Conservation (phyloP, 2,113 vertebrate genomes). For the Gallinago media region DNA sequence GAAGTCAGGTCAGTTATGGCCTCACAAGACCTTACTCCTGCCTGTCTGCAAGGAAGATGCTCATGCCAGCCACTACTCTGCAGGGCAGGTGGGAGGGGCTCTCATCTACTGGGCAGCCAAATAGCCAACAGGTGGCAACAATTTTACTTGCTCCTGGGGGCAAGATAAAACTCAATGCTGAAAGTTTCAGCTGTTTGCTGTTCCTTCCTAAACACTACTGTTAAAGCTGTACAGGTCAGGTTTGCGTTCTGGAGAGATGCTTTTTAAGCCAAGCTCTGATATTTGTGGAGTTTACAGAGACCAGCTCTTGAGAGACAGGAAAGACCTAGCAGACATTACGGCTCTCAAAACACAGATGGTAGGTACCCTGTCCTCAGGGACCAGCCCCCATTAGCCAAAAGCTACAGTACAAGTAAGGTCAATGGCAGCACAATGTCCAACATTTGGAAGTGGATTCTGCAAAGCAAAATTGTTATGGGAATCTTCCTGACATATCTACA, state of each 20-base stretch:
- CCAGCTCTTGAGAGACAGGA: neutral
- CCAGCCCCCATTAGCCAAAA: neutral
- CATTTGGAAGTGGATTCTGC: neutral
- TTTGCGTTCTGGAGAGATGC: neutral
- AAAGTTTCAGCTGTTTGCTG: neutral
- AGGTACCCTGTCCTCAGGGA: neutral
- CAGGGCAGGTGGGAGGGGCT: neutral
- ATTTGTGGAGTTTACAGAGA: neutral
- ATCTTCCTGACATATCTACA: neutral
- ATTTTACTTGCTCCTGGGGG: neutral
- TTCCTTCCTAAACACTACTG: neutral
- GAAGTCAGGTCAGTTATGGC: neutral
- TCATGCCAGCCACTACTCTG: accelerated
- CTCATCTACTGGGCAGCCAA: neutral
- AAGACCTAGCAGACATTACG: neutral
- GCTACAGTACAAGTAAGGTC: neutral
- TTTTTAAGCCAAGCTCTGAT: neutral
- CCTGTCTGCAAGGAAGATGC: neutral
- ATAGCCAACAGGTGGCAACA: neutral
- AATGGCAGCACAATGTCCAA: neutral
- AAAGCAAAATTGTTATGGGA: neutral
- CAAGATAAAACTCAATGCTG: neutral
- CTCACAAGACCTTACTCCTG: neutral
- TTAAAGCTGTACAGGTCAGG: neutral
- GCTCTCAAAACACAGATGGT: neutral